Evolutionary conservation across 2,113 vertebrate species (phyloP).

Genomic region (Mola mola): DNA sequence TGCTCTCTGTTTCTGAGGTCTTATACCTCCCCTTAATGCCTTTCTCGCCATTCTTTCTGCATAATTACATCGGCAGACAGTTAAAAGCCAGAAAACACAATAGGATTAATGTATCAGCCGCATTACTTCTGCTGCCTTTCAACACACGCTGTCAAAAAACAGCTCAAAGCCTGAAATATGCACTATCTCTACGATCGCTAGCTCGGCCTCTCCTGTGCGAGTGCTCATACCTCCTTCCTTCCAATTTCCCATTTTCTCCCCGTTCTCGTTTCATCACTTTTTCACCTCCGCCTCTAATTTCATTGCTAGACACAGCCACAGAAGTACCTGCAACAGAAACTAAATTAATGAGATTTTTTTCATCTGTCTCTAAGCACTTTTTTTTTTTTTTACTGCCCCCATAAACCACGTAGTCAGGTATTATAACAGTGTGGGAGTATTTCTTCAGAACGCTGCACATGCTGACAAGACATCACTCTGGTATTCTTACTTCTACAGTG

Average conservation of each 20-base stretch:
- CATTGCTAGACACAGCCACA: constrained; percentile 14
- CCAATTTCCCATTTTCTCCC: constrained; percentile 2
- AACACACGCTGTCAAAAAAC: constrained; percentile 11
- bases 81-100: constrained; percentile 54
- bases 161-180: constrained; percentile 28
- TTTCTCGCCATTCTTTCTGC: constrained; percentile 22
- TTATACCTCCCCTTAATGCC: constrained; percentile 24
- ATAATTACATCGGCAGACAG: constrained; percentile 54
- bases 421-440: constrained; percentile 17
- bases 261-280: constrained; percentile 16
- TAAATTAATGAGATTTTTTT: constrained; percentile 22
- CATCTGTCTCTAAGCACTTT: neutral
- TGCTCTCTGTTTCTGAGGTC: neutral
- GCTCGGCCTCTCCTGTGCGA: neutral
- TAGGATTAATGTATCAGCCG: constrained; percentile 46
- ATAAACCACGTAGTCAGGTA: constrained; percentile 14
- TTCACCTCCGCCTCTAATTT: constrained; percentile 33
- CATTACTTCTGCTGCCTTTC: constrained; percentile 27
- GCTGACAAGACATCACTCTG: too few species aligned
- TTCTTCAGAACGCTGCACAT: constrained; percentile 3
- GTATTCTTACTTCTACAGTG: too few species aligned
- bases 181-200: constrained; percentile 14
- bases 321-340: constrained; percentile 29
- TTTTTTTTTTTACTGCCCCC: constrained; percentile 23
- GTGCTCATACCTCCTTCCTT: constrained; percentile 12